These are phyloP conservation scores for Sinhomidia bicolor DNA, from an alignment of 2,888 invertebrate species.

Conservation along the genomic window DNA sequence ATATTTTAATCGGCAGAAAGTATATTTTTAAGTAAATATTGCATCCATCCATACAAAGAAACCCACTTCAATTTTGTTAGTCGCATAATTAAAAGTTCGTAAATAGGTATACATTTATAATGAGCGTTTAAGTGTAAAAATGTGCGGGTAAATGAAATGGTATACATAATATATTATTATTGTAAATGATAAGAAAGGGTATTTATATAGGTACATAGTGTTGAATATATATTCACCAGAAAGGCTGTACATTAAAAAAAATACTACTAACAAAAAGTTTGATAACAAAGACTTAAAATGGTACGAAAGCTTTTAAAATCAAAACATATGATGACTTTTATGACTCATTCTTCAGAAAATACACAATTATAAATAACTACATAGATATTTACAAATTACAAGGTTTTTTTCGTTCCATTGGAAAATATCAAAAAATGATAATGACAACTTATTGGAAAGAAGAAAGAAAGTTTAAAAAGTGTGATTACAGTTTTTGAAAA, in stretches of 20 bases:
- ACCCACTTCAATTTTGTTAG: neutral
- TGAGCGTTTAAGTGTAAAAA: constrained; percentile 25
- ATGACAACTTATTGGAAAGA: neutral
- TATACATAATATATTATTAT: neutral
- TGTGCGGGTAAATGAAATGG: constrained; percentile 48
- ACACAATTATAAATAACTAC: neutral
- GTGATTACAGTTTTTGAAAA: constrained; percentile 52
- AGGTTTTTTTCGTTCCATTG: constrained; percentile 8
- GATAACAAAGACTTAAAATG: constrained; percentile 73
- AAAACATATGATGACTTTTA: too few relatives aligned
- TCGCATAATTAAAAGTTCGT: neutral
- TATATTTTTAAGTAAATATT: constrained; percentile 17
- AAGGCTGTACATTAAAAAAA: constrained; percentile 67
- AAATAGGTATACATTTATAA: neutral
- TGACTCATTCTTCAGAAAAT: constrained; percentile 53
- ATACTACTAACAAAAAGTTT: constrained; percentile 35
- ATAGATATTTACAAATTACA: constrained; percentile 16
- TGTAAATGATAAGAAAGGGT: constrained; percentile 1
- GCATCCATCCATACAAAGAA: constrained; percentile 63
- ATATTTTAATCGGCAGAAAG: too few relatives aligned
- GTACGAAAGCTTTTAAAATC: constrained; percentile 75
- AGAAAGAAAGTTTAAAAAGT: neutral
- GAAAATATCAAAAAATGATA: constrained; percentile 9
- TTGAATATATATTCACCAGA: neutral
- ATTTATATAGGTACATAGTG: neutral